Evolutionary conservation across 2,888 invertebrate species (phyloP), one percentile per base, ranked within the genome.

Genomic region (Heliconius ethilla): DNA sequence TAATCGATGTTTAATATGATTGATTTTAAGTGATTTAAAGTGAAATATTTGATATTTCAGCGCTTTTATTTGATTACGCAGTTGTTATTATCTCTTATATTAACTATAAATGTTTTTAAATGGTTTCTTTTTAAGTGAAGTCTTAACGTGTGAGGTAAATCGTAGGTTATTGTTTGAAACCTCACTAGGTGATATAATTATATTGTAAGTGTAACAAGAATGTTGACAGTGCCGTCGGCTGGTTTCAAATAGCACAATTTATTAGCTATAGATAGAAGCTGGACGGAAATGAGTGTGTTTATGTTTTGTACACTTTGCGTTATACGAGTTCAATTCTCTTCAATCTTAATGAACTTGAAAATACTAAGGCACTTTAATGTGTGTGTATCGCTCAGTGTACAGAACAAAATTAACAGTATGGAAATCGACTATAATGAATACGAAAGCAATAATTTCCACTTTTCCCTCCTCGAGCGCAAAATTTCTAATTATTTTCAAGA

Each of bases 181-280:
- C 93, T 94, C 93, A 93, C 89, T 94, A 93, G 94, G 90, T 91
- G 91, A 92, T 92, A 93, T 90, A 90, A 87, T 86, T 88, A 88
- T 89, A 85, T 85, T 86, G 82, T 90, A 91, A 89, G 87, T 82
- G 86, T 89, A 89, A 89, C 83, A 88, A 85, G 86, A 87, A 87
- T 84, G 88, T 87, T 82, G 86, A 84, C 88, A 86, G 88, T 86
- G 83, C 84, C 84, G 84, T 84, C 84, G 88, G 86, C 85, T 86
- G 91, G 88, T 89, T 88, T 88, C 89, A 86, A 87, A 90, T 91
- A 92, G 92, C 94, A 93, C 94, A 93, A 93, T 91, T 90, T 87
- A 87, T 88, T 92, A 92, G 92, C 91, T 91, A 89, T 91, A 91
- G 88, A 87, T 81, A 86, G 84, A 86, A 86, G 83, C 87, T 86